Percentiles rank a stretch among this genome's conserved stretches.
Conservation (phyloP, 30 jellyfish, hydroid and myxozoan genomes). For the Hydra vulgaris region DNA sequence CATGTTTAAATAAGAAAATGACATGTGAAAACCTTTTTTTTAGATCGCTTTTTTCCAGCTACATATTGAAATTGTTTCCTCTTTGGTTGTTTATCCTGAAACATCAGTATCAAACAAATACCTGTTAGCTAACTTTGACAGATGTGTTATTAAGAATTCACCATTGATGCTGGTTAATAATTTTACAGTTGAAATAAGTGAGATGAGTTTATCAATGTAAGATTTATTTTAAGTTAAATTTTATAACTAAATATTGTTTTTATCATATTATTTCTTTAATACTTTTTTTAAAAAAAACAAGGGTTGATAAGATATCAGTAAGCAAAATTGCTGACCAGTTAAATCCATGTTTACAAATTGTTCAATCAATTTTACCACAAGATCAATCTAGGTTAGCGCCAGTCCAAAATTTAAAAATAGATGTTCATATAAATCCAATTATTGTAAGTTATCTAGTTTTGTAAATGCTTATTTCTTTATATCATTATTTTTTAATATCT, state of each 20-base stretch:
- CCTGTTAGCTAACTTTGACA: constrained; percentile 16
- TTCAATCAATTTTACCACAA: background rate
- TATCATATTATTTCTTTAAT: background rate
- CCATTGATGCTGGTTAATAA: background rate
- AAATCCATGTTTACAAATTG: background rate
- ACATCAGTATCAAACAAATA: constrained; percentile 3
- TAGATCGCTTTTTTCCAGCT: constrained; percentile 3
- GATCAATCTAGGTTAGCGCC: no score
- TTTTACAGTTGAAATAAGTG: background rate
- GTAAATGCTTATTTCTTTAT: background rate
- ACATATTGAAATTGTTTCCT: constrained; percentile 10
- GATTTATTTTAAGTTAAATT: no score
- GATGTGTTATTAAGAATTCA: constrained; percentile 4
- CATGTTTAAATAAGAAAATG: no score
- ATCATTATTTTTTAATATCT: no score
- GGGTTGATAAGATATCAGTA: background rate
- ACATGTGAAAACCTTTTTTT: no score
- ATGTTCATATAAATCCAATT: constrained; percentile 6
- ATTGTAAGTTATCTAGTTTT: background rate
- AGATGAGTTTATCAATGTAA: background rate
- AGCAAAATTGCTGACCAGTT: background rate
- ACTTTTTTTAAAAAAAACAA: no score
- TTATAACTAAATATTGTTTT: no score
- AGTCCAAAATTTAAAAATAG: background rate
- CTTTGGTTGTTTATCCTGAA: constrained; percentile 8